Evolutionary conservation across 2,888 invertebrate genomes (phyloP), one percentile per base, ranked within the genome.

Genomic region (Tridacna crocea): DNA sequence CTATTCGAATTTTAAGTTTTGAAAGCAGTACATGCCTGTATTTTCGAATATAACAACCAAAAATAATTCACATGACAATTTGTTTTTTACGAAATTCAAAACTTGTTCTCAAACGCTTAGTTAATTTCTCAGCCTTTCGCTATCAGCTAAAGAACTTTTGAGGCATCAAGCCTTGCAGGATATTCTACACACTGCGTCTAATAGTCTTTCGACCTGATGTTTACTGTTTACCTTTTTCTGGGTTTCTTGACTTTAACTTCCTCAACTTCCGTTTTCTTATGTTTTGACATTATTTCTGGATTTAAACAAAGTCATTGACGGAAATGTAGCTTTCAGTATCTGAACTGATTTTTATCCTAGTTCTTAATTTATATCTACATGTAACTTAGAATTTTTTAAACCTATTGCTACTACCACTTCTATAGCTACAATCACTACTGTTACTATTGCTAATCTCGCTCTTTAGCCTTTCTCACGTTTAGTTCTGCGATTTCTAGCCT

Each of bases 401-500:
- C 26, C 19, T 11, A 48, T 48, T 48, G 17, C 24, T 22, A 24
- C 12, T 22, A 48, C 36, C 36, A 66, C 19, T 19, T 19, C 36
- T 66, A 12, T 27, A 24, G 27, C 36, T 66, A 19, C 46, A n/a
- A 19, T 19, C n/a, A 36, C 36, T 36, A 66, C 66, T 36, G 19
- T 27, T 36, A 36, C 72, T 72, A 51, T 22, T 47, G 46, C 47
- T 68, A 46, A 47, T n/a, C 46, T 68, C 46, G 26, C n/a, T n/a
- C 24, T 22, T 19, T 66, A 6, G 66, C 66, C 66, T 27, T 72
- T 17, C 51, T 72, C 72, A 10, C 48, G 47, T 22, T 72, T 51
- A 12, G 48, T 4, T 72, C 72, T 72, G 51, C 72, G 72, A 26
- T n/a, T n/a, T n/a, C n/a, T n/a, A n/a, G n/a, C n/a, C n/a, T n/a